Evolutionary conservation across 1,140 invertebrate genomes (phyloP).

Genomic region (roundworm (Caenorhabditis elegans)): DNA sequence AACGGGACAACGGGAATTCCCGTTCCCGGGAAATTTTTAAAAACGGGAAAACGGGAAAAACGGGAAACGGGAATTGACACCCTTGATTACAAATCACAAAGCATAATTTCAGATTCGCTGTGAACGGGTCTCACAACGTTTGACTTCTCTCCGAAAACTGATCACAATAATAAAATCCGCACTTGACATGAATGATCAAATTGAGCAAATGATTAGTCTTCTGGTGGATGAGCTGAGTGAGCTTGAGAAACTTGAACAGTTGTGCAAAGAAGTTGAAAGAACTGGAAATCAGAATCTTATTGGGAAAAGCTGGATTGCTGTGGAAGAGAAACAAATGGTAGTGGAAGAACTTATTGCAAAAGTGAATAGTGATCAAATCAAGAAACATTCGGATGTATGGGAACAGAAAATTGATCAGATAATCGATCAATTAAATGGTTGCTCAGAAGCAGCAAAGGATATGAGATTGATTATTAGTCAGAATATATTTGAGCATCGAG

Average conservation of each 20-base stretch:
- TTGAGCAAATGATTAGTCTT: slow-evolving; percentile 30
- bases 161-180: slow-evolving; percentile 3
- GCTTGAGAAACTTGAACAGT: background rate
- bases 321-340: slow-evolving; percentile 22
- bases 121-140: slow-evolving; percentile 8
- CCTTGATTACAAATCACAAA: no score
- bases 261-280: slow-evolving; percentile 1
- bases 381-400: slow-evolving; percentile 20
- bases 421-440: slow-evolving; percentile 26
- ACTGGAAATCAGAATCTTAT: slow-evolving; percentile 30
- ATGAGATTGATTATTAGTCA: slow-evolving; percentile 34
- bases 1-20: no score
- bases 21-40: no score
- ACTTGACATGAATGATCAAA: slow-evolving; percentile 31
- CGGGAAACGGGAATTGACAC: no score
- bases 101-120: background rate
- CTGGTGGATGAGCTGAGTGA: background rate
- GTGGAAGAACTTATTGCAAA: slow-evolving; percentile 25
- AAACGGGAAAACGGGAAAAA: no score
- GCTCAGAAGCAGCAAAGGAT: slow-evolving; percentile 19
- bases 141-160: slow-evolving; percentile 18
- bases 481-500: slow-evolving; percentile 38
- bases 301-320: slow-evolving; percentile 9
- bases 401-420: slow-evolving; percentile 16
- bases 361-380: slow-evolving; percentile 23